Percentiles rank a stretch among this genome's conserved stretches.
These are phyloP conservation scores for Mormyrops attenuatus DNA, from an alignment of 2,797 vertebrate genomes.

Conservation along the genomic window DNA sequence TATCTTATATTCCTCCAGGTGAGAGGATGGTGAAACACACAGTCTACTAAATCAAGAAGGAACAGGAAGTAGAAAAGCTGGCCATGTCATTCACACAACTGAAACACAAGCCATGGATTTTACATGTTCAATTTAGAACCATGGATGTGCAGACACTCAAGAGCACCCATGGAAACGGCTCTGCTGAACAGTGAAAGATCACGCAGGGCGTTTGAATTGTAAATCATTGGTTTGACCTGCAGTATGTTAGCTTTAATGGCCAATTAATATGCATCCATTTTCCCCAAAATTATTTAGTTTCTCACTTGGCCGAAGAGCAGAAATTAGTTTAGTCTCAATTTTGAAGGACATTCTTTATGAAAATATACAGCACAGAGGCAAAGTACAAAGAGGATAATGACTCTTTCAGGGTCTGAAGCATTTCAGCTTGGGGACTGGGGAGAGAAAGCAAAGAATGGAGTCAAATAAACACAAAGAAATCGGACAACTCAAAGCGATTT, in stretches of 20 bases:
- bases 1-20: not conserved
- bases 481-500: not conserved
- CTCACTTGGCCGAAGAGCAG: not conserved
- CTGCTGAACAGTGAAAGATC: not conserved
- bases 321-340: not conserved
- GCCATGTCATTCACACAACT: not conserved
- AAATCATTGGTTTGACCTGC: not conserved
- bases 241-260: not conserved
- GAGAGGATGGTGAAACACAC: not conserved
- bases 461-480: slow-evolving; percentile 12
- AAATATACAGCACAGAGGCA: not conserved
- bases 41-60: not conserved
- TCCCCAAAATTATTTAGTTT: not conserved
- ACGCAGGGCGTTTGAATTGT: not conserved
- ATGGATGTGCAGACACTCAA: not conserved
- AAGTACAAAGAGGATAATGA: not conserved
- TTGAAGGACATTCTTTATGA: not conserved
- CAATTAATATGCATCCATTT: not conserved
- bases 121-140: not conserved
- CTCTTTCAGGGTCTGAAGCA: not conserved
- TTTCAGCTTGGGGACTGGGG: not conserved
- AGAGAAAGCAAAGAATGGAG: not conserved
- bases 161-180: not conserved
- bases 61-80: not conserved
- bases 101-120: not conserved